Evolutionary conservation across 2,888 invertebrate genomes (phyloP).

Genomic region (Drosophila testacea): DNA sequence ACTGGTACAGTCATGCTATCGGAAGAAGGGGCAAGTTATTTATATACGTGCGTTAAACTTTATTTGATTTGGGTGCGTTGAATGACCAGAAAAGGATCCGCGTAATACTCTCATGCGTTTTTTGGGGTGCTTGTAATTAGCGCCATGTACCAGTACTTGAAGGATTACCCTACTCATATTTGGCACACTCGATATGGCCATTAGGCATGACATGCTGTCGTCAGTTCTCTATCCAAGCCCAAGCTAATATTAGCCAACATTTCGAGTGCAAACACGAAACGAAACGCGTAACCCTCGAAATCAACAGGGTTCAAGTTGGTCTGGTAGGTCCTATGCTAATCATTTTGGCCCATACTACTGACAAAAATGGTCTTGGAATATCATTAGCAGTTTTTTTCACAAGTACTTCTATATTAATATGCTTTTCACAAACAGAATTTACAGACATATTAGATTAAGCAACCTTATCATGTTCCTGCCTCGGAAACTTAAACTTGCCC

Average conservation of each 20-base stretch:
- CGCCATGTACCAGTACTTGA: conserved; percentile 31
- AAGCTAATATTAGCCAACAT: conserved; percentile 67
- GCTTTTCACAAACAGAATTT: conserved; percentile 31
- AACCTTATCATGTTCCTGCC: neutral
- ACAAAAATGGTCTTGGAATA: conserved; percentile 16
- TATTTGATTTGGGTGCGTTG: conserved; percentile 39
- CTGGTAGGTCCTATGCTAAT: conserved; percentile 28
- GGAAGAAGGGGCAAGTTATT: neutral
- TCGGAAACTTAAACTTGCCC: conserved; percentile 82
- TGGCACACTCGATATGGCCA: conserved; percentile 62
- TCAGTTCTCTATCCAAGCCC: conserved; percentile 31
- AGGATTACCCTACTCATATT: conserved; percentile 64
- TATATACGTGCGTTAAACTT: conserved; percentile 24
- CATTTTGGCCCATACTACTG: conserved; percentile 6
- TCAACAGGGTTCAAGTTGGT: conserved; percentile 15
- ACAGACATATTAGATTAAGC: conserved; percentile 17
- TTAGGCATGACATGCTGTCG: conserved; percentile 72
- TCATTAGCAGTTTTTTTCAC: conserved; percentile 38
- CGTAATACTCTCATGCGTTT: neutral
- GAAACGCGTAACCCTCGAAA: conserved; percentile 36
- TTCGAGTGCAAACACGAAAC: conserved; percentile 60
- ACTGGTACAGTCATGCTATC: conserved; percentile 23
- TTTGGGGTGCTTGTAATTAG: conserved; percentile 56
- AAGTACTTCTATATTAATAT: conserved; percentile 6
- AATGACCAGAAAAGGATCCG: conserved; percentile 11